phyloP scores from a whole-genome alignment of 2,113 vertebrate genomes.

The Boulengeromyrus knoepffleri region DNA sequence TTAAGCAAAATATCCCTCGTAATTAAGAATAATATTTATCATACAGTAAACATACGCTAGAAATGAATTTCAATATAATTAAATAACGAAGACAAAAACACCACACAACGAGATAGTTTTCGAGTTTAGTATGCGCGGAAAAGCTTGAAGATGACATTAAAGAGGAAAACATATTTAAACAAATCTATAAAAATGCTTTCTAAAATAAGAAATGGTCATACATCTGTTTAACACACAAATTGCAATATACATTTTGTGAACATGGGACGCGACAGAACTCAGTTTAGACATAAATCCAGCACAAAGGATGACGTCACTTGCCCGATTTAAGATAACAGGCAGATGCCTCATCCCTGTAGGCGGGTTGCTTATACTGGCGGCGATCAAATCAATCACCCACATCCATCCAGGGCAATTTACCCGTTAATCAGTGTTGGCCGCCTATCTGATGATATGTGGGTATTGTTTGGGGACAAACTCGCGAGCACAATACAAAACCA shows the following conservation, averaged over 20 bases:
- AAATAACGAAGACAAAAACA: background rate
- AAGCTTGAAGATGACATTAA: background rate
- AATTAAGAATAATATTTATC: background rate
- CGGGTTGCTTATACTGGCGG: background rate
- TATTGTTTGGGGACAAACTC: slow-evolving; percentile 9
- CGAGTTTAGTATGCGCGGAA: background rate
- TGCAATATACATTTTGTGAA: background rate
- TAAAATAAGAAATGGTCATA: background rate
- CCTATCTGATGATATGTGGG: slow-evolving; percentile 2
- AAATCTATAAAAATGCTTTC: background rate
- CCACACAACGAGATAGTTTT: background rate
- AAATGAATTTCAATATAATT: background rate
- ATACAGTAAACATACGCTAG: background rate
- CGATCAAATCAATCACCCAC: background rate
- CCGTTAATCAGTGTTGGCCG: background rate
- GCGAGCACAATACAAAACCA: slow-evolving; percentile 41
- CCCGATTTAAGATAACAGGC: background rate
- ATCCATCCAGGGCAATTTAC: slow-evolving; percentile 7
- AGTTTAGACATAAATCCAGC: background rate
- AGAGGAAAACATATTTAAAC: background rate
- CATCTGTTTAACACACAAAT: background rate
- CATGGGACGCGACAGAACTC: background rate
- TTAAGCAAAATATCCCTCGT: background rate
- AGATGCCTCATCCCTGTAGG: background rate
- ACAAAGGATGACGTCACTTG: background rate